Conservation (phyloP, 1,140 invertebrate genomes). For the Aphis gossypii region DNA sequence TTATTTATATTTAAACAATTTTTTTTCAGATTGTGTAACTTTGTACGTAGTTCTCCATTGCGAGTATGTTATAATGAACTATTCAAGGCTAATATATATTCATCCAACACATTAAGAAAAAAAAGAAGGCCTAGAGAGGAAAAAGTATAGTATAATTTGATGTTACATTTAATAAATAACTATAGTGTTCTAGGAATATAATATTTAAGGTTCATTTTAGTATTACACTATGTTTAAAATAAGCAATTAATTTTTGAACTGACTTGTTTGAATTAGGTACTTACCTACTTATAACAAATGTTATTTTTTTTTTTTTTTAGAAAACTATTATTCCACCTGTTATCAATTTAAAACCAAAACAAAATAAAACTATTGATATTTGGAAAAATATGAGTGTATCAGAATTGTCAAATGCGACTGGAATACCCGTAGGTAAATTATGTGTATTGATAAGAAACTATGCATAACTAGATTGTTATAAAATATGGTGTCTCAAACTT, state of each 20-base stretch:
- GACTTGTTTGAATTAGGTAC: not conserved
- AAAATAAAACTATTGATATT: slow-evolving; percentile 68
- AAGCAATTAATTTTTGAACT: not conserved
- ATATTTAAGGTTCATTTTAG: not conserved
- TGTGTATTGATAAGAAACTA: not conserved
- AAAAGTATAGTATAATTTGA: slow-evolving; percentile 47
- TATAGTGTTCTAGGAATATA: not conserved
- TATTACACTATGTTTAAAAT: not conserved
- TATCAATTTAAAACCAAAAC: slow-evolving; percentile 60
- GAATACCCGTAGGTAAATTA: slow-evolving; percentile 64
- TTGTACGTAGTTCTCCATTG: not conserved
- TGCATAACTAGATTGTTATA: not conserved
- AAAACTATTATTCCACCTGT: not conserved
- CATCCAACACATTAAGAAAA: slow-evolving; percentile 58
- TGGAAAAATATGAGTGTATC: slow-evolving; percentile 81
- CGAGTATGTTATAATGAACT: not conserved
- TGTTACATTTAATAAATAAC: not conserved
- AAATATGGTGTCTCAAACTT: not conserved
- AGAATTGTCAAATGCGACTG: slow-evolving; percentile 73
- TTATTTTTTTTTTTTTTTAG: slow-evolving; percentile 6
- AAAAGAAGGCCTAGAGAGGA: slow-evolving; percentile 60
- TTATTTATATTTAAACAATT: not conserved
- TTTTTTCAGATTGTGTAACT: slow-evolving; percentile 24
- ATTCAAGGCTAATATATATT: slow-evolving; percentile 56
- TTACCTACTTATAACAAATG: not conserved